phyloP scores from a whole-genome alignment of 1,140 invertebrate genomes.

The Ceratitis capitata region DNA sequence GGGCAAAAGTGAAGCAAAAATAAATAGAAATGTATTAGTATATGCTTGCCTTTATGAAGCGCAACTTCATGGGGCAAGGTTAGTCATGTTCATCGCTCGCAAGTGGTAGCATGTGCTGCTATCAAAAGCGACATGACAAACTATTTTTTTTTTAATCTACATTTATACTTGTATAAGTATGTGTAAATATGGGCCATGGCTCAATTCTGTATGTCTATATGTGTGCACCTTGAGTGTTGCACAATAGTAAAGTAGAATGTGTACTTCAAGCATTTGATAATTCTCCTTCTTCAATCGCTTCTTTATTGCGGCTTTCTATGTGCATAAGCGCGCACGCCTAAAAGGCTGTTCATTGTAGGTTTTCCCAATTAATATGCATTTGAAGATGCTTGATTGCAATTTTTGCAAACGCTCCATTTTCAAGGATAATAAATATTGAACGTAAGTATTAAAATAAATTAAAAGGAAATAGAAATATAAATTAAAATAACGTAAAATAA shows the following conservation, averaged over 20 bases:
- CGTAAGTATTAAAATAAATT: too few relatives aligned
- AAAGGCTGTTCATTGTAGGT: neutral
- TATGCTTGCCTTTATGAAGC: neutral
- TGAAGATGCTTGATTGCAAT: neutral
- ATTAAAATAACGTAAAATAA: too few relatives aligned
- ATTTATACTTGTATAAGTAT: neutral
- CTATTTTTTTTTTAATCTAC: neutral
- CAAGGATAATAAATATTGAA: neutral
- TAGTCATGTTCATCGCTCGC: neutral
- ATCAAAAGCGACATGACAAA: neutral
- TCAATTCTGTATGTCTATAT: neutral
- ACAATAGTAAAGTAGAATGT: too few relatives aligned
- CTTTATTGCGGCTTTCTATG: neutral
- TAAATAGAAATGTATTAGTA: neutral
- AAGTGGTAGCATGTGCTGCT: neutral
- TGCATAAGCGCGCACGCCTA: neutral
- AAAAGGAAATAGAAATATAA: too few relatives aligned
- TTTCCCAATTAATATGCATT: neutral
- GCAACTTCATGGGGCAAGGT: constrained; percentile 30
- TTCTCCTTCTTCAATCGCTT: neutral
- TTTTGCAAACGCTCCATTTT: neutral
- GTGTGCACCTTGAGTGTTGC: neutral
- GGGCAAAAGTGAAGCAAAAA: neutral
- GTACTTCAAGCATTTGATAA: neutral
- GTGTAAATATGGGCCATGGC: neutral